These are phyloP conservation scores for Xenotilapia leptura DNA, from an alignment of 2,113 vertebrate species.

Conservation along the genomic window DNA sequence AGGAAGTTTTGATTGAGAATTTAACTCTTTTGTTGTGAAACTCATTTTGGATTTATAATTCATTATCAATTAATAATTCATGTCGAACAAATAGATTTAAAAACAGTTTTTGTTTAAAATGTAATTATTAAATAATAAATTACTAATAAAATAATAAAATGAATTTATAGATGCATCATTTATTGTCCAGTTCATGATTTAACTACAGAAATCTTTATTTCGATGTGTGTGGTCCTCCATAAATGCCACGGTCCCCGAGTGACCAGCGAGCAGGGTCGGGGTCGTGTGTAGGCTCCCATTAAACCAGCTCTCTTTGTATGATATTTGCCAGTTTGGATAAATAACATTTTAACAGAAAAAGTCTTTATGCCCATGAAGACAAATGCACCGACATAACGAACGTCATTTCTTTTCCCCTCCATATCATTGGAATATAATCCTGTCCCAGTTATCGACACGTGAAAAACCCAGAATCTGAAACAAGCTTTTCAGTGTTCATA, in stretches of 20 bases:
- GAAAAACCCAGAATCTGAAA: not conserved
- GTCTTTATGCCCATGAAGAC: not conserved
- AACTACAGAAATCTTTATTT: not conserved
- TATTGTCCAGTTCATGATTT: not conserved
- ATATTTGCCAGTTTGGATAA: not conserved
- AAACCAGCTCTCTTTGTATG: not conserved
- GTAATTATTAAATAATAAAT: accelerated
- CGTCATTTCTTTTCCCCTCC: accelerated
- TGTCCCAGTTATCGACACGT: not conserved
- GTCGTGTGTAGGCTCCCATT: not conserved
- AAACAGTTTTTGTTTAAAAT: not conserved
- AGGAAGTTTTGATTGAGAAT: not conserved
- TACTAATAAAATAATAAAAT: not conserved
- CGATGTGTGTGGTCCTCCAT: not conserved
- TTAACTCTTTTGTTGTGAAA: not conserved
- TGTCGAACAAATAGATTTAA: not conserved
- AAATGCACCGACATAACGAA: not conserved
- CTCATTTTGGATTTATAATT: not conserved
- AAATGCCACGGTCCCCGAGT: not conserved
- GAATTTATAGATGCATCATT: not conserved
- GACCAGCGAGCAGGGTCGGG: not conserved
- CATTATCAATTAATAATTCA: not conserved
- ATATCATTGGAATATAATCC: accelerated
- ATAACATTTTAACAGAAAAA: not conserved
- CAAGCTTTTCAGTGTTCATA: not conserved